Base-by-base conservation (phyloP, 2,888 invertebrate species). In the Spodoptera picta region DNA sequence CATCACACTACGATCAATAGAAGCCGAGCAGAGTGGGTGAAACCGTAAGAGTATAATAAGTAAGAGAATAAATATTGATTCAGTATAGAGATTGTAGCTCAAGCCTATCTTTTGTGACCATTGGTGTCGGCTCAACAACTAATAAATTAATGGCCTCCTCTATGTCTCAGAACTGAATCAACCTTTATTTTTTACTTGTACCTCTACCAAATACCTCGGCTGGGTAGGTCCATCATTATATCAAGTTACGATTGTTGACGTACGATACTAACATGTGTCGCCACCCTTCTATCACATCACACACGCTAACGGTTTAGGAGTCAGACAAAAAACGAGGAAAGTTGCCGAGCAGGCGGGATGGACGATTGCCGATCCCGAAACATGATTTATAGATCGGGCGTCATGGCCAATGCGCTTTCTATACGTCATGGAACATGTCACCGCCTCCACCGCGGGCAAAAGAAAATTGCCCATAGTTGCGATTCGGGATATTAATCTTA, bases 281-380 rank as follows among this genome's bases (percentile, higher is more conserved):
- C 89, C 90, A 90, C 90, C 90, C 89, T 90, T 90, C 88, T 85
- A 86, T 88, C 88, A 73, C 69, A 73, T 71, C 71, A 83, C 83
- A 85, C 78, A 79, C 82, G 85, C 83, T 86, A 83, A 86, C 85
- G 86, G 87, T 87, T 87, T 85, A 81, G 88, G 84, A 88, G 89
- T 90, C 93, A 92, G 93, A 93, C 92, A 94, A 94, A 94, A 94
- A 94, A 93, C 88, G 89, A 92, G 86, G 80, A 93, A 90, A 91
- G 83, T 87, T 87, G 79, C 82, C 81, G 82, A 81, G 83, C 88
- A 87, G 89, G 87, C 90, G 88, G 87, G 89, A 84, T 84, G 88
- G 90, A 89, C 91, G 89, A 90, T 87, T 90, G 88, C 86, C 87
- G 86, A 87, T 86, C 89, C 90, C 88, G 83, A 87, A 90, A 92